Percentiles rank a stretch among this genome's conserved stretches.
These are phyloP conservation scores for Mermis nigrescens DNA, from an alignment of 2,888 invertebrate genomes.

Conservation along the genomic window DNA sequence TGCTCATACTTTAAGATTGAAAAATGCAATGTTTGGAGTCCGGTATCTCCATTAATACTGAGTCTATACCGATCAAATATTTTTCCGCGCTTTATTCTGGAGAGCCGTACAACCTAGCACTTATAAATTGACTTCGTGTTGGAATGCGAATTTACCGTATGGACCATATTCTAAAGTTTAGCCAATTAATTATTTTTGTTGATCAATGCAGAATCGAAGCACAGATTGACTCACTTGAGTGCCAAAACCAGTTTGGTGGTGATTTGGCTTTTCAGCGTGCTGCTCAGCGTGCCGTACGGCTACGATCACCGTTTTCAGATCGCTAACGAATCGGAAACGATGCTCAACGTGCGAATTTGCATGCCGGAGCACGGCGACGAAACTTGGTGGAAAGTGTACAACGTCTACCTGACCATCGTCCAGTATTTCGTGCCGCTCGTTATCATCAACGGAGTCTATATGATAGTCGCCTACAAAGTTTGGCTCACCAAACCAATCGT, in stretches of 20 bases:
- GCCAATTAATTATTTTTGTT: too few relatives aligned
- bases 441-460: conserved; percentile 60
- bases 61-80: too few relatives aligned
- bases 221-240: not conserved
- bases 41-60: too few relatives aligned
- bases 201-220: too few relatives aligned
- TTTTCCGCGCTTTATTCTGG: too few relatives aligned
- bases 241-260: conserved; percentile 14
- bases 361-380: conserved; percentile 5
- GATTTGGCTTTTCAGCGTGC: conserved; percentile 21
- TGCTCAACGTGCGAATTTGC: conserved; percentile 2
- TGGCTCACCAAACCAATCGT: conserved; percentile 50
- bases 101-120: too few relatives aligned
- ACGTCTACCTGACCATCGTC: conserved; percentile 29
- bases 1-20: too few relatives aligned
- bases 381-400: conserved; percentile 16
- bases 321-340: not conserved
- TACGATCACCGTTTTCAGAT: conserved; percentile 7
- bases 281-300: conserved; percentile 22
- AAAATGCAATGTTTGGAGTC: too few relatives aligned
- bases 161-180: too few relatives aligned
- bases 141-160: too few relatives aligned
- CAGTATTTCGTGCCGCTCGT: conserved; percentile 55
- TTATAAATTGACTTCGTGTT: too few relatives aligned
- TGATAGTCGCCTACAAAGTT: conserved; percentile 53